A percentile compares a stretch with the other conserved stretches of the same genome.
These are phyloP conservation scores for Apis cerana DNA, from an alignment of 1,140 invertebrate species.

Conservation along the genomic window DNA sequence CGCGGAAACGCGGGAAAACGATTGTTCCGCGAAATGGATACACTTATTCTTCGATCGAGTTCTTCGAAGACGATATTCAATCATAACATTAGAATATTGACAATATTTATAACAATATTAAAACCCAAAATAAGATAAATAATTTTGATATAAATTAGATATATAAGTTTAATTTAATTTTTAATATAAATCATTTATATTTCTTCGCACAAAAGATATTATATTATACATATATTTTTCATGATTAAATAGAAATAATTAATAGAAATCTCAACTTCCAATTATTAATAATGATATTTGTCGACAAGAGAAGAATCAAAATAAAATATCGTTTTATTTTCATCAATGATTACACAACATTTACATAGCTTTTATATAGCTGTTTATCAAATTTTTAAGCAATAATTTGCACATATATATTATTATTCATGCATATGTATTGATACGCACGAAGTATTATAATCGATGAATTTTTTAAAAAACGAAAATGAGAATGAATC, in stretches of 20 bases:
- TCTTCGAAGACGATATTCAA: slow-evolving; percentile 3
- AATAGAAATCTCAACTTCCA: too few species aligned
- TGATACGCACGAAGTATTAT: not conserved
- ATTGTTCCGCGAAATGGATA: slow-evolving; percentile 19
- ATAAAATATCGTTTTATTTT: not conserved
- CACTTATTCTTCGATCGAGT: not conserved
- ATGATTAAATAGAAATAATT: too few species aligned
- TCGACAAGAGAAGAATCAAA: not conserved
- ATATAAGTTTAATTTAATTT: not conserved
- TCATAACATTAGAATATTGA: not conserved
- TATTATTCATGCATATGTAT: not conserved
- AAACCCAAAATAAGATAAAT: not conserved
- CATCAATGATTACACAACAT: too few species aligned
- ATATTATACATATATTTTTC: not conserved
- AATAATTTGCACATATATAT: not conserved
- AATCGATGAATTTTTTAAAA: slow-evolving; percentile 1
- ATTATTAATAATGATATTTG: too few species aligned
- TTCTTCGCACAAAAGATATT: not conserved
- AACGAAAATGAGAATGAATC: not conserved
- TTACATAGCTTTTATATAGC: too few species aligned
- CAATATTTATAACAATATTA: too few species aligned
- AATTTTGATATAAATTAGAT: not conserved
- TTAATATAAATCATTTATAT: not conserved
- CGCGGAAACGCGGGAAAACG: slow-evolving; percentile 42
- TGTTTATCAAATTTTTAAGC: not conserved